Evolutionary conservation across 1,140 invertebrate genomes (phyloP), one percentile per base, ranked within the genome.

Genomic region (Protaetia brevitarsis): DNA sequence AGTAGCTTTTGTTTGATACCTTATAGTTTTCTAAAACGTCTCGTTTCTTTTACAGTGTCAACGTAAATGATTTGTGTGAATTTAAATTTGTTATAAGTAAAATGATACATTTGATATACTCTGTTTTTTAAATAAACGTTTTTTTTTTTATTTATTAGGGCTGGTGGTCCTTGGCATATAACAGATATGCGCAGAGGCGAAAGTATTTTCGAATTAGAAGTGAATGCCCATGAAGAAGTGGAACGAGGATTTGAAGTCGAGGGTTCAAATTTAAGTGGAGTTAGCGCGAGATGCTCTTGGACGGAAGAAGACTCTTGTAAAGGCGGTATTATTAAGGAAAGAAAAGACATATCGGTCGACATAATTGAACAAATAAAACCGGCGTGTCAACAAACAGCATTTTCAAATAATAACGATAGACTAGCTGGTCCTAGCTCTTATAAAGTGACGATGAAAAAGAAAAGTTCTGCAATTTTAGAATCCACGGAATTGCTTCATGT

Each of bases 261-360:
- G 74, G 93, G 93, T 1, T 96, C 94, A 0, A 93, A 94, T 79
- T 82, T 97, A 28, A 95, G 93, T 72, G 95, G 95, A 0, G 93
- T 97, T 0, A 93, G 92, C 71, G 92, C 92, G 1, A 82, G 86
- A 30, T 92, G 77, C 69, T 77, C 76, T 4, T 77, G 77, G 76
- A 63, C 69, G 0, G 73, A 78, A 63, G 73, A 73, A 66, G 72
- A 76, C 65, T 65, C 63, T 34, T 67, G 41, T 11, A 66, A 64
- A 61, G 31, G 51, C 5, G 13, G 10, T 8, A 7, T 45, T 7
- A 19, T 45, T 6, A 61, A 63, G 29, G 58, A 63, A 56, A 57
- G 19, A 10, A 63, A 65, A 45, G 58, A 66, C 13, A 28, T 7
- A 16, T 45, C 23, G 10, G 27, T 10, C 16, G 27, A 28, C 21